Conservation (phyloP, 2,888 invertebrate species). For the Caenorhabditis parvicauda region DNA sequence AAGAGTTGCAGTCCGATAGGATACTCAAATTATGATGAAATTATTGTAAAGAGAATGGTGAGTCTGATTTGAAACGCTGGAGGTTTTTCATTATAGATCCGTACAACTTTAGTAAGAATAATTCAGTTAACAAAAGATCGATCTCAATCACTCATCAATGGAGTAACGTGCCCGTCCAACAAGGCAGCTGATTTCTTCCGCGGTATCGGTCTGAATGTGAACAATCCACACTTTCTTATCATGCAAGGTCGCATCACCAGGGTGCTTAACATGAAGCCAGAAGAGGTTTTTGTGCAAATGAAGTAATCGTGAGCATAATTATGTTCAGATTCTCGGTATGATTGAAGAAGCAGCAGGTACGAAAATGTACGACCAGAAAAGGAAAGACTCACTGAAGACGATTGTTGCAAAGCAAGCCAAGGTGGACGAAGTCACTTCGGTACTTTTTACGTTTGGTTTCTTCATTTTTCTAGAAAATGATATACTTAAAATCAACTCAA, state of each 20-base stretch:
- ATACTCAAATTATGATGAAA: slow-evolving; percentile 85
- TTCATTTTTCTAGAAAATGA: slow-evolving; percentile 1
- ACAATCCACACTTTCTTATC: slow-evolving; percentile 95
- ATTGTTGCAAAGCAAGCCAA: slow-evolving; percentile 90
- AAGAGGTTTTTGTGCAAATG: slow-evolving; percentile 75
- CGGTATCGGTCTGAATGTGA: slow-evolving; percentile 93
- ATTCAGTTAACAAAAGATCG: too few relatives aligned
- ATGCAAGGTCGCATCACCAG: slow-evolving; percentile 99
- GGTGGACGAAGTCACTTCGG: slow-evolving; percentile 71
- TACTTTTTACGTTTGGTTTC: slow-evolving; percentile 7
- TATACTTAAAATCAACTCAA: too few relatives aligned
- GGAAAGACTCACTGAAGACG: slow-evolving; percentile 79
- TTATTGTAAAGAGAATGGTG: slow-evolving; percentile 71
- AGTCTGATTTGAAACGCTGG: too few relatives aligned
- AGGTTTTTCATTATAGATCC: too few relatives aligned
- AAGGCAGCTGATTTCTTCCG: slow-evolving; percentile 89
- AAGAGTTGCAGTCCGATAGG: slow-evolving; percentile 82
- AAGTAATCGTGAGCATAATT: too few relatives aligned
- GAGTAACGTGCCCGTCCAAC: background rate
- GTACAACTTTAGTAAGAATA: too few relatives aligned
- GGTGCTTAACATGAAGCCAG: slow-evolving; percentile 96
- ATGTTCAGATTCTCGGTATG: slow-evolving; percentile 82
- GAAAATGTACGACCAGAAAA: slow-evolving; percentile 90
- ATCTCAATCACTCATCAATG: too few relatives aligned
- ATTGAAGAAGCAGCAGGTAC: slow-evolving; percentile 98